Percentiles rank a stretch among this genome's conserved stretches.
phyloP scores from a whole-genome alignment of 2,797 vertebrate species.

The Lagorchestes hirsutus region DNA sequence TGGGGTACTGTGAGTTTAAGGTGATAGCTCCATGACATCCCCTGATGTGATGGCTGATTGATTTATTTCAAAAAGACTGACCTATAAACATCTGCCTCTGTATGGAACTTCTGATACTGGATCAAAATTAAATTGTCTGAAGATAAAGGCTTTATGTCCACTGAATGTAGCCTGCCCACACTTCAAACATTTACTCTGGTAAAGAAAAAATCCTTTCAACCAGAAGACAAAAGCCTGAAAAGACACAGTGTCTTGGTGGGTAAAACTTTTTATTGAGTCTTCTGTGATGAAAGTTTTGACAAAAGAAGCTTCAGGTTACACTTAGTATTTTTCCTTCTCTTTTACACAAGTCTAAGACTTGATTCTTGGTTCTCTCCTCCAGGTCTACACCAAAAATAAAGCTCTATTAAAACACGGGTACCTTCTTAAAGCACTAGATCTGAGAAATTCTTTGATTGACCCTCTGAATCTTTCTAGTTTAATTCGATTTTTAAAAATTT shows the following conservation, averaged over 20 bases:
- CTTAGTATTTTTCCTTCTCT: slow-evolving; percentile 30
- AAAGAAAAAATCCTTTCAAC: slow-evolving; percentile 9
- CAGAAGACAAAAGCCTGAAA: slow-evolving; percentile 41
- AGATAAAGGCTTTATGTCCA: slow-evolving; percentile 31
- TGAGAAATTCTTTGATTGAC: not conserved
- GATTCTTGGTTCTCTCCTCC: not conserved
- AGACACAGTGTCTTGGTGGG: not conserved
- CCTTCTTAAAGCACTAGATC: not conserved
- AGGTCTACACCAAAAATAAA: not conserved
- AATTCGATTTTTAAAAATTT: not conserved
- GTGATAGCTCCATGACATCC: not conserved
- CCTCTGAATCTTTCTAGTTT: not conserved
- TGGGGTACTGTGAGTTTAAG: not conserved
- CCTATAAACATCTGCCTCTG: not conserved
- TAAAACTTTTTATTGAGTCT: not conserved
- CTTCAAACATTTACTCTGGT: slow-evolving; percentile 5
- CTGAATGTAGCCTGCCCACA: not conserved
- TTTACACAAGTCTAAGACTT: slow-evolving; percentile 12
- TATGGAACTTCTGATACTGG: slow-evolving; percentile 7
- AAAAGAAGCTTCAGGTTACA: slow-evolving; percentile 4
- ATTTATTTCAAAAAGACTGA: not conserved
- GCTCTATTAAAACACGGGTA: not conserved
- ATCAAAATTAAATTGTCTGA: slow-evolving; percentile 8
- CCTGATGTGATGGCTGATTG: not conserved
- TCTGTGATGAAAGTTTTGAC: not conserved